phyloP scores from a whole-genome alignment of 2,888 invertebrate genomes.

The Cistogaster globosa region DNA sequence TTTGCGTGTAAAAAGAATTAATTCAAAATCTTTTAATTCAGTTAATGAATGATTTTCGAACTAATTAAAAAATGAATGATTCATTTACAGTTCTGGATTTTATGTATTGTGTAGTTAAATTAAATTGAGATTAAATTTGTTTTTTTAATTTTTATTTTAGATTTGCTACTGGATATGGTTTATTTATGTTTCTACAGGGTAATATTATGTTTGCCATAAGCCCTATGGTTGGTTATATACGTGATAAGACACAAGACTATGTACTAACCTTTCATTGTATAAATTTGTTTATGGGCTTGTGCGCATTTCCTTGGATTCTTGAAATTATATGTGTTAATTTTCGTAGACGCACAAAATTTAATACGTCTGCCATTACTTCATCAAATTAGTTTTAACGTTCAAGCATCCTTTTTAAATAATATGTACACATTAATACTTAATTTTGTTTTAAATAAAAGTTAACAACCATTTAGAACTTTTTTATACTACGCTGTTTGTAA shows the following conservation, averaged over 20 bases:
- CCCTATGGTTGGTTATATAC: constrained; percentile 87
- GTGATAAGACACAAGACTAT: constrained; percentile 86
- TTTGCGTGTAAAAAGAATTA: no score
- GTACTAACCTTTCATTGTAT: constrained; percentile 87
- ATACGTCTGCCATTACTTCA: background rate
- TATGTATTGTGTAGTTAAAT: background rate
- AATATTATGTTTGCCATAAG: constrained; percentile 87
- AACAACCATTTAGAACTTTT: constrained; percentile 4
- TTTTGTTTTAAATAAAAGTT: background rate
- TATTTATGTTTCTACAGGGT: constrained; percentile 89
- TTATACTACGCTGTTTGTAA: constrained; percentile 27
- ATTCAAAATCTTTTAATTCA: no score
- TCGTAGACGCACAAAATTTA: constrained; percentile 71
- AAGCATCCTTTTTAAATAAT: background rate
- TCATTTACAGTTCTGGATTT: no score
- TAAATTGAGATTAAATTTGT: background rate
- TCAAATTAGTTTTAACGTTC: background rate
- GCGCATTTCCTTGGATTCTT: constrained; percentile 88
- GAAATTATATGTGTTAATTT: constrained; percentile 83
- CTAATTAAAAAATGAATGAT: no score
- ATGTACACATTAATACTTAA: background rate
- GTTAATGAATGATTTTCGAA: no score
- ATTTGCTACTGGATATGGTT: constrained; percentile 89
- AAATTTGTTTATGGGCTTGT: constrained; percentile 86
- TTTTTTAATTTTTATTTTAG: constrained; percentile 75